A percentile compares a stretch with the other conserved stretches of the same genome.
Evolutionary conservation across 2,797 vertebrate genomes (phyloP).

Genomic region (Alauda arvensis): DNA sequence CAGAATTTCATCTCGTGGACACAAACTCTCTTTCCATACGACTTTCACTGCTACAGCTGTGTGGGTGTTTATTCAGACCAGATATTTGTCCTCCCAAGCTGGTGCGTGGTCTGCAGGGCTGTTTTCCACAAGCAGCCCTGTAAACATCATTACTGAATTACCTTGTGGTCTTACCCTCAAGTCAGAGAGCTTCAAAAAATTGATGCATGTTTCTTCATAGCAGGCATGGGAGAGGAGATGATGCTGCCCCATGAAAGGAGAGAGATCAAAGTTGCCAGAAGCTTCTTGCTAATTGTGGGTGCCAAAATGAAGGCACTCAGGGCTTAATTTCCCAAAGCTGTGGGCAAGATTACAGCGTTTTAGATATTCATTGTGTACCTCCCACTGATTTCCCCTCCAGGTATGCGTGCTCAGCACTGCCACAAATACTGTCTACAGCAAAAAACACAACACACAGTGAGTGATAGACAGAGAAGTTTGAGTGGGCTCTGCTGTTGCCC

Average conservation of each 20-base stretch:
- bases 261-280: background rate
- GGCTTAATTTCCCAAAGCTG: background rate
- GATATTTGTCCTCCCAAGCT: background rate
- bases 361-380: background rate
- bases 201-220: background rate
- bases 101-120: background rate
- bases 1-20: background rate
- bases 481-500: background rate
- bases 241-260: background rate
- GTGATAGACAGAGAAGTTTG: background rate
- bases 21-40: background rate
- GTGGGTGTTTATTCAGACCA: background rate
- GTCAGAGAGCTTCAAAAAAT: background rate
- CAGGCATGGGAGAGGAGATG: background rate
- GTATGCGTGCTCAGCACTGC: background rate
- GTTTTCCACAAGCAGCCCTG: background rate
- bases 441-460: background rate
- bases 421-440: background rate
- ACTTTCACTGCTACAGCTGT: background rate
- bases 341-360: background rate
- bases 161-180: background rate
- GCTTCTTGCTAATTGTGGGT: background rate
- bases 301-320: background rate
- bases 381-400: slow-evolving; percentile 20
- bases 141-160: slow-evolving; percentile 7